Percentiles rank a stretch among this genome's conserved stretches.
Conservation (phyloP, 2,888 invertebrate genomes). For the Drosophila dives region DNA sequence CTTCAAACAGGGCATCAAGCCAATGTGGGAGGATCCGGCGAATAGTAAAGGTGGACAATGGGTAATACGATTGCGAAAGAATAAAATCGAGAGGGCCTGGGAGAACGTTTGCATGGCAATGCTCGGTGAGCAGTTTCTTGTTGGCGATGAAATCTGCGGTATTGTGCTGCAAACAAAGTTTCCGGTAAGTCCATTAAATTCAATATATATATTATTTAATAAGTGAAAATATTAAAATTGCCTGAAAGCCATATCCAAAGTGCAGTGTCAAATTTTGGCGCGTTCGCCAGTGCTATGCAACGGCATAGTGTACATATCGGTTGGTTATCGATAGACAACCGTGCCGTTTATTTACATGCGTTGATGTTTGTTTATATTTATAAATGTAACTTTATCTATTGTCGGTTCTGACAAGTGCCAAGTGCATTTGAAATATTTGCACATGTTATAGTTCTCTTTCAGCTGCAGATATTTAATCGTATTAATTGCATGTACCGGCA, state of each 20-base stretch:
- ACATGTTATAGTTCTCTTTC: conserved; percentile 34
- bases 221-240: background rate
- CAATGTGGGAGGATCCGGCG: conserved; percentile 99
- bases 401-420: background rate
- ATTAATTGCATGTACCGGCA: conserved; percentile 48
- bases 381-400: background rate
- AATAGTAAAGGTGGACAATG: conserved; percentile 99
- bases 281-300: conserved; percentile 51
- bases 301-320: conserved; percentile 19
- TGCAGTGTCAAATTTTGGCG: conserved; percentile 3
- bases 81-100: conserved; percentile 98
- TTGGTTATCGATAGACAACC: conserved; percentile 21
- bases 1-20: conserved; percentile 98
- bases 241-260: conserved; percentile 49
- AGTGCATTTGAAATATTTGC: conserved; percentile 9
- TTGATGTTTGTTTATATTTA: conserved; percentile 17
- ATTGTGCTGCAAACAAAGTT: conserved; percentile 97
- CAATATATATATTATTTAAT: background rate
- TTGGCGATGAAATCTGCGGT: conserved; percentile 99
- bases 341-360: conserved; percentile 6
- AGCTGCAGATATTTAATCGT: conserved; percentile 28
- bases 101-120: conserved; percentile 99
- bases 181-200: conserved; percentile 85
- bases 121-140: conserved; percentile 99
- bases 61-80: conserved; percentile 97